phyloP scores from a whole-genome alignment of 2,113 vertebrate genomes.

The Alligator mississippiensis region DNA sequence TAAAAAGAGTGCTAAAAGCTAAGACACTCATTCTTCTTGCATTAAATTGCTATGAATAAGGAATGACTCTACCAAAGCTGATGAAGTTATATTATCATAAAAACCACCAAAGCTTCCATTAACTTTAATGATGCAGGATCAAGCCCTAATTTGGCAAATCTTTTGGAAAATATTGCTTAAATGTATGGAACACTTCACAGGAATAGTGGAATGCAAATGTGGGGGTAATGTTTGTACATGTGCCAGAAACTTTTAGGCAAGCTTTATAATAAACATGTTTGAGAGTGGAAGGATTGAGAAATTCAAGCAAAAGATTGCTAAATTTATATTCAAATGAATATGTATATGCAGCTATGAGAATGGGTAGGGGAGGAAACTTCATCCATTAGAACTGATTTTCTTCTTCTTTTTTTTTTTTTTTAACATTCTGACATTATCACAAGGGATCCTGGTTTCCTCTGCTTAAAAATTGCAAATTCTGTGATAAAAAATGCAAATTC shows the following conservation, averaged over 20 bases:
- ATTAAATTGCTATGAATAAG: conserved; percentile 26
- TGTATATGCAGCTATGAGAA: neutral
- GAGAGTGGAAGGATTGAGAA: neutral
- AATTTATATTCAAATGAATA: too few species aligned
- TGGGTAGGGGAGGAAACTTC: neutral
- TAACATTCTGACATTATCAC: rapidly evolving
- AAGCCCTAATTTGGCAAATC: conserved; percentile 37
- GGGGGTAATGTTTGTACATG: neutral
- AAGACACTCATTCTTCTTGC: neutral
- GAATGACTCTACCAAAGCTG: neutral
- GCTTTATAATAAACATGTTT: neutral
- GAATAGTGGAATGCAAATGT: neutral
- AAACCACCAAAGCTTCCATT: neutral
- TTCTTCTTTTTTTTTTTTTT: neutral
- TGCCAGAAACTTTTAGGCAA: neutral
- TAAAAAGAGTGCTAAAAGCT: neutral
- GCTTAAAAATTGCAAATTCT: too few species aligned
- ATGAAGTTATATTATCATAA: conserved; percentile 24
- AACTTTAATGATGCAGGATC: conserved; percentile 24
- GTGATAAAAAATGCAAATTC: too few species aligned
- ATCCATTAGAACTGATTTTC: neutral
- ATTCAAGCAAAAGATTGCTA: neutral
- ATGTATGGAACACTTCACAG: neutral
- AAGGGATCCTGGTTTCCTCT: neutral
- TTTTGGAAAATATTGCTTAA: conserved; percentile 17